Percentiles rank a stretch among this genome's conserved stretches.
These are phyloP conservation scores for Nettapus auritus DNA, from an alignment of 2,113 vertebrate species.

Conservation along the genomic window DNA sequence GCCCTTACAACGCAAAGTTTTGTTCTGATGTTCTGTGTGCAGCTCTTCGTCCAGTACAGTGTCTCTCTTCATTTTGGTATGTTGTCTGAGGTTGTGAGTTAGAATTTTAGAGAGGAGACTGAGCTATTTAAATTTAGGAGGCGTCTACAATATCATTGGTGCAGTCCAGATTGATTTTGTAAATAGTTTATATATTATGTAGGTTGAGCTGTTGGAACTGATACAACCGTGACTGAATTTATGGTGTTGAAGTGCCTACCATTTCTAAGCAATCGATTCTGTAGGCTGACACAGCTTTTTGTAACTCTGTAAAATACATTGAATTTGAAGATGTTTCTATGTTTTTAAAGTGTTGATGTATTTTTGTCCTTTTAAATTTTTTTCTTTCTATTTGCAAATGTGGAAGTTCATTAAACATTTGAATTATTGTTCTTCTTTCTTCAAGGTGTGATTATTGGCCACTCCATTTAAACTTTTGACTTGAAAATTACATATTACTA, in stretches of 20 bases:
- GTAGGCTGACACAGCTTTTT: not conserved
- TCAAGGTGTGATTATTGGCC: not conserved
- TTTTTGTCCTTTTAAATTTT: not conserved
- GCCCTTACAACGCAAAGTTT: not conserved
- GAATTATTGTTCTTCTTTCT: not conserved
- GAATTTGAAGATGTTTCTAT: not conserved
- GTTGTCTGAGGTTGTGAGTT: not conserved
- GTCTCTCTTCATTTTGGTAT: not conserved
- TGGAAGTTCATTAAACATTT: constrained; percentile 40
- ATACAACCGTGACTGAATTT: rapidly evolving
- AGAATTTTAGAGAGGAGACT: not conserved
- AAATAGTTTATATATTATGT: not conserved
- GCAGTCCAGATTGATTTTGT: not conserved
- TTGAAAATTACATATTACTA: not conserved
- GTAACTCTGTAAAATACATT: constrained; percentile 25
- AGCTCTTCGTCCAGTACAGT: not conserved
- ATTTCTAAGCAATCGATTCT: not conserved
- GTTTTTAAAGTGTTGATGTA: not conserved
- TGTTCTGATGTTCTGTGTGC: not conserved
- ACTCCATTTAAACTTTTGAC: not conserved
- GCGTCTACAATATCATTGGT: rapidly evolving
- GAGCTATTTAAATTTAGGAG: not conserved
- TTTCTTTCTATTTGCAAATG: constrained; percentile 4
- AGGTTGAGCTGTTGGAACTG: not conserved
- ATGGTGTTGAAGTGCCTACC: not conserved